phyloP scores from a whole-genome alignment of 2,113 vertebrate species.

The Raphicerus campestris region DNA sequence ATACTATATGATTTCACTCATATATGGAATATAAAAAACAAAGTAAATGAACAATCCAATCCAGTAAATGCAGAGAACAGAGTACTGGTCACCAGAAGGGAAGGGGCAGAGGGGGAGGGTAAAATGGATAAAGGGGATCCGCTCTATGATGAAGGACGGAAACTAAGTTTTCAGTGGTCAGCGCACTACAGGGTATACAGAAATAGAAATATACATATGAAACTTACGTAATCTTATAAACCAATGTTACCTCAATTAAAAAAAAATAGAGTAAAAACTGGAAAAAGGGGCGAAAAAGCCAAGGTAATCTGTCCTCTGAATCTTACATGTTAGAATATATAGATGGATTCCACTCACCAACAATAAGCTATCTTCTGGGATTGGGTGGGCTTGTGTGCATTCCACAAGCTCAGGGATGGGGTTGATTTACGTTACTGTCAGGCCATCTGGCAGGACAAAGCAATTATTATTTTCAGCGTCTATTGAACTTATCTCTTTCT shows the following conservation, averaged over 20 bases:
- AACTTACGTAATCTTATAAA: too few species aligned
- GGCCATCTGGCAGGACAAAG: background rate
- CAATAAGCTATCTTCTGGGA: background rate
- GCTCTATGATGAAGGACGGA: too few species aligned
- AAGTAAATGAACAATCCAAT: background rate
- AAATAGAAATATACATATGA: too few species aligned
- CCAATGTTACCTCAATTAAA: too few species aligned
- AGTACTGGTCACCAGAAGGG: background rate
- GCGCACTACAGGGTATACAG: too few species aligned
- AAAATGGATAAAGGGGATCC: background rate
- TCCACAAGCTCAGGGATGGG: background rate
- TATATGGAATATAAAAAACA: background rate
- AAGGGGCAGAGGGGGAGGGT: background rate
- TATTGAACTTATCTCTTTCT: background rate
- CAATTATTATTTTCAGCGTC: background rate
- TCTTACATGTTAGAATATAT: background rate
- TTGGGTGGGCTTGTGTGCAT: accelerated
- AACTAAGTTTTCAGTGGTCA: too few species aligned
- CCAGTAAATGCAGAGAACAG: background rate
- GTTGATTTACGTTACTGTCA: background rate
- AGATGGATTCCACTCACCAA: background rate
- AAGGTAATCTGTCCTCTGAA: background rate
- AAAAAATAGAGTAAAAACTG: background rate
- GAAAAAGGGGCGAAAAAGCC: background rate
- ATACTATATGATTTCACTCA: background rate